Evolutionary conservation across 2,888 invertebrate species (phyloP).

Genomic region (Yponomeuta cagnagella): DNA sequence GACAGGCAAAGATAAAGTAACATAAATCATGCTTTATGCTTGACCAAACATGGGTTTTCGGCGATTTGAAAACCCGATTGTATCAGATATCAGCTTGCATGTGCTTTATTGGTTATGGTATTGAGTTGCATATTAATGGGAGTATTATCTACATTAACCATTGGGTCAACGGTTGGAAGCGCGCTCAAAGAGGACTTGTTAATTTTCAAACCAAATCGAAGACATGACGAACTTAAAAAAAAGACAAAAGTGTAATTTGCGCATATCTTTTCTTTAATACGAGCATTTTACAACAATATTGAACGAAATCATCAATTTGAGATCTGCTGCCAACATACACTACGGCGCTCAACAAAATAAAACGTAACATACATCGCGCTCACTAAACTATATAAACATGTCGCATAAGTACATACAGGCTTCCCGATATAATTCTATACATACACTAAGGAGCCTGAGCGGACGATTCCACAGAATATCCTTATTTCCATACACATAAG

Average conservation of each 20-base stretch:
- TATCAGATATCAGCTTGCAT: not conserved
- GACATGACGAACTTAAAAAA: conserved; percentile 27
- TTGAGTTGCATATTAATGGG: not conserved
- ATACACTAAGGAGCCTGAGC: conserved; percentile 3
- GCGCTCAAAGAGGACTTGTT: too few relatives aligned
- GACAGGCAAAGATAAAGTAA: too few relatives aligned
- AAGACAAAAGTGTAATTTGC: conserved; percentile 47
- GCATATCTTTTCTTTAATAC: conserved; percentile 75
- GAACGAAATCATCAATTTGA: conserved; percentile 74
- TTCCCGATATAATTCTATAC: conserved; percentile 68
- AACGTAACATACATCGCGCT: conserved; percentile 52
- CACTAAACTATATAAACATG: conserved; percentile 75
- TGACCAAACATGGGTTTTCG: not conserved
- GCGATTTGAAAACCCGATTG: not conserved
- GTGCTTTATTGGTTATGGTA: not conserved
- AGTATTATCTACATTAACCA: not conserved
- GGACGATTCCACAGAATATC: conserved; percentile 8
- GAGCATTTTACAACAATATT: conserved; percentile 76
- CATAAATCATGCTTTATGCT: too few relatives aligned
- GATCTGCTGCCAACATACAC: conserved; percentile 76
- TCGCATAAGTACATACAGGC: conserved; percentile 76
- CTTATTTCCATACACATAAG: not conserved
- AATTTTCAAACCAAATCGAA: too few relatives aligned
- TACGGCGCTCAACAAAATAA: conserved; percentile 75
- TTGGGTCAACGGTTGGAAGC: not conserved